phyloP scores from a whole-genome alignment of 2,888 invertebrate species.

The Formica aserva region DNA sequence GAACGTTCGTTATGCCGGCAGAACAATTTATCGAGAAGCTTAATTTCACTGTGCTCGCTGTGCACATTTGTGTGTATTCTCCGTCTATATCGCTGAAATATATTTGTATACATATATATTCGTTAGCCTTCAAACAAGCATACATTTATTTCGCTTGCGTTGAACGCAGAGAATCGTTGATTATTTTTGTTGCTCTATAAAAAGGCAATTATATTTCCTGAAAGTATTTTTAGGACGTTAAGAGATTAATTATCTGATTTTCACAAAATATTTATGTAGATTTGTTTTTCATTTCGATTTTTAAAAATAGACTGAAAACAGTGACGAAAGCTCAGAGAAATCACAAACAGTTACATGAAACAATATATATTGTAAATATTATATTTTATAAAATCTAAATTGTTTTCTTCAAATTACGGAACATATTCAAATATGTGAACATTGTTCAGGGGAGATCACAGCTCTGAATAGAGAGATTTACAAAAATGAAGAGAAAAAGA shows the following conservation, averaged over 20 bases:
- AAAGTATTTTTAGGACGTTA: neutral
- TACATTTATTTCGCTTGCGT: neutral
- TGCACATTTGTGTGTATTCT: slow-evolving; percentile 17
- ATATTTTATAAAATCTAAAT: neutral
- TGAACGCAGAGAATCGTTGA: neutral
- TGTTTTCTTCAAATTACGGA: neutral
- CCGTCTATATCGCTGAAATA: slow-evolving; percentile 15
- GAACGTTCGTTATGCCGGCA: slow-evolving; percentile 54
- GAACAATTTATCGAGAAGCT: slow-evolving; percentile 48
- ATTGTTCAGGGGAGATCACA: neutral
- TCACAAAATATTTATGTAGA: neutral
- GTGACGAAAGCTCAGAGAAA: slow-evolving; percentile 4
- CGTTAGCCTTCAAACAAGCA: neutral
- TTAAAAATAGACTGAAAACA: slow-evolving; percentile 2
- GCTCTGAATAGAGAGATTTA: neutral
- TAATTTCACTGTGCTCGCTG: slow-evolving; percentile 8
- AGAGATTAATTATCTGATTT: neutral
- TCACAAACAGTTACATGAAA: neutral
- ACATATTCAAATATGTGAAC: neutral
- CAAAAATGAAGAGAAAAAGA: neutral
- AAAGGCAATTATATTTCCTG: neutral
- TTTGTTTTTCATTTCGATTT: neutral
- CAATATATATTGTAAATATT: neutral
- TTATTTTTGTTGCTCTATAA: neutral
- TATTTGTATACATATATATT: slow-evolving; percentile 13